phyloP scores from a whole-genome alignment of 2,888 invertebrate genomes.

The Ochropleura leucogaster region DNA sequence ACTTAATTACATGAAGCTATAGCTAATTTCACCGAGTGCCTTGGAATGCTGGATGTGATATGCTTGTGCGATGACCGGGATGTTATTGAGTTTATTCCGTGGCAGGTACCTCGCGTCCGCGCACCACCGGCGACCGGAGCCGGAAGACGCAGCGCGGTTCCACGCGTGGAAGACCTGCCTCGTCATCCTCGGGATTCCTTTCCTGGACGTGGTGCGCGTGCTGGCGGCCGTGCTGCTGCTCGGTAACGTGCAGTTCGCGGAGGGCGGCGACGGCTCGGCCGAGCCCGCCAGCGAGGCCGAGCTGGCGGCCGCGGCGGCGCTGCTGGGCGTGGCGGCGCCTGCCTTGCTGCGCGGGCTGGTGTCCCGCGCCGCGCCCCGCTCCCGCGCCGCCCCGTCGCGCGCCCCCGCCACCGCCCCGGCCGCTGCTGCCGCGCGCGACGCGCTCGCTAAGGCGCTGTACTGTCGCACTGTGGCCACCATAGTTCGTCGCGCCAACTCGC shows the following conservation, averaged over 20 bases:
- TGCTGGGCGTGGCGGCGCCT: conserved; percentile 93
- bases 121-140: conserved; percentile 89
- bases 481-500: conserved; percentile 97
- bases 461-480: conserved; percentile 98
- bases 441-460: conserved; percentile 97
- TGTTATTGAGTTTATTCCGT: not conserved
- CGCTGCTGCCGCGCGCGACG: conserved; percentile 97
- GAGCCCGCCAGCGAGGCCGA: conserved; percentile 96
- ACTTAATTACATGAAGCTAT: too few relatives aligned
- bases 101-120: conserved; percentile 93
- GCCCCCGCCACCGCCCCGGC: conserved; percentile 94
- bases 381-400: conserved; percentile 93
- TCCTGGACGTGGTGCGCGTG: conserved; percentile 97
- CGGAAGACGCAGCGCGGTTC: conserved; percentile 91
- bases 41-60: too few relatives aligned
- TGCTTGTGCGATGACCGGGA: not conserved
- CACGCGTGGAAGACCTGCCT: conserved; percentile 98
- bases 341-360: conserved; percentile 95
- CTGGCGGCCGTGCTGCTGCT: conserved; percentile 97
- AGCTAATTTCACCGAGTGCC: too few relatives aligned
- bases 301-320: conserved; percentile 95
- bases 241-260: conserved; percentile 97
- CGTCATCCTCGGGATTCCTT: conserved; percentile 97
- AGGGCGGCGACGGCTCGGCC: conserved; percentile 94
- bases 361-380: conserved; percentile 92